Evolutionary conservation across 2,888 invertebrate genomes (phyloP).

Genomic region (Melipona beecheii): DNA sequence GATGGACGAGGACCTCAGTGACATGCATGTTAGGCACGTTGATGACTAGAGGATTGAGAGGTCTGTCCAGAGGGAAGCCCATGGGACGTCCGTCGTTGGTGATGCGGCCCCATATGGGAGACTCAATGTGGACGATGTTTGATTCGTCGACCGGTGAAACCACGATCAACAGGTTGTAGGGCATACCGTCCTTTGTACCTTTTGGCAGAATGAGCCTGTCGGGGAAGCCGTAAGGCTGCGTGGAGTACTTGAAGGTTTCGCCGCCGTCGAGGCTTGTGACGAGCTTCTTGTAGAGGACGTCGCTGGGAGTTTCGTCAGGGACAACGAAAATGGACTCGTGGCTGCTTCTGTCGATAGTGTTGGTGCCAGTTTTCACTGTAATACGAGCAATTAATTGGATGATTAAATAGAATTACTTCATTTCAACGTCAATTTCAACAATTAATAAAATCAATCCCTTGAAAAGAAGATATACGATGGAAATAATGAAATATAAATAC

Average conservation of each 20-base stretch:
- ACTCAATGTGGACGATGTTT: conserved; percentile 78
- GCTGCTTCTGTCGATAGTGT: conserved; percentile 80
- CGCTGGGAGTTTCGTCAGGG: conserved; percentile 81
- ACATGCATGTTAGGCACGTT: conserved; percentile 72
- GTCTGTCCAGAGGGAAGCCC: conserved; percentile 86
- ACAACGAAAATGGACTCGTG: conserved; percentile 68
- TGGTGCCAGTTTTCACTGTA: conserved; percentile 80
- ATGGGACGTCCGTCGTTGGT: conserved; percentile 83
- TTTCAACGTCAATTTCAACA: no score
- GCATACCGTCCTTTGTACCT: conserved; percentile 87
- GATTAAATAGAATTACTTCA: neutral
- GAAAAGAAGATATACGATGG: neutral
- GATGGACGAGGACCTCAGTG: conserved; percentile 77
- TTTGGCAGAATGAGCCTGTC: conserved; percentile 87
- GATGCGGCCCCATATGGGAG: conserved; percentile 74
- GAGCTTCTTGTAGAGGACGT: conserved; percentile 83
- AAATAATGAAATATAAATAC: conserved; percentile 32
- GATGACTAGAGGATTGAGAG: conserved; percentile 77
- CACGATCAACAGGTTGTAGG: conserved; percentile 87
- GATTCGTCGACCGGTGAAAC: conserved; percentile 84
- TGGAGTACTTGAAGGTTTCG: conserved; percentile 84
- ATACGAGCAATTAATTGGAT: neutral
- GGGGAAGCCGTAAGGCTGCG: conserved; percentile 86
- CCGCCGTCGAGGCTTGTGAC: conserved; percentile 84
- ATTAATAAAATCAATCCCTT: no score